A percentile compares a stretch with the other conserved stretches of the same genome.
Conservation (phyloP, 2,888 invertebrate species). For the Drosophila antonietae region DNA sequence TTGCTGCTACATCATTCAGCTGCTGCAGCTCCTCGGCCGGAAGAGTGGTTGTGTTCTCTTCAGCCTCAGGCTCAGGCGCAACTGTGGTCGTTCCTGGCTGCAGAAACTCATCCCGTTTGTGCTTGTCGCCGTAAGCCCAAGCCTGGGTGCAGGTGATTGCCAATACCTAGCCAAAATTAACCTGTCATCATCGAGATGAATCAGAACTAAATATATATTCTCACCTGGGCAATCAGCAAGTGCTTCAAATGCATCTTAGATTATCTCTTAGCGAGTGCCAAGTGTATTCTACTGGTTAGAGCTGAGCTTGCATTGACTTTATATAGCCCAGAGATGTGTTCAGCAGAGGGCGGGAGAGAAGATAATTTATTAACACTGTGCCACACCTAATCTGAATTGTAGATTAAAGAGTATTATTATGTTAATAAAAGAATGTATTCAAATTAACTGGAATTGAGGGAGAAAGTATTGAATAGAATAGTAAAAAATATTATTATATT, state of each 20-base stretch:
- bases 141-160: constrained; percentile 28
- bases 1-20: constrained; percentile 27
- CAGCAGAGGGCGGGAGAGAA: constrained; percentile 23
- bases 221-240: constrained; percentile 59
- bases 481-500: not conserved
- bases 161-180: constrained; percentile 41
- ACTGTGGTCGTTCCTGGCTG: constrained; percentile 34
- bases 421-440: not conserved
- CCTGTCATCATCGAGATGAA: not conserved
- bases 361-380: constrained; percentile 21
- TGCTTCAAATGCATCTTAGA: constrained; percentile 53
- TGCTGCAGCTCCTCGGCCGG: constrained; percentile 31
- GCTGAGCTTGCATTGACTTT: constrained; percentile 27
- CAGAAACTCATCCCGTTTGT: constrained; percentile 37
- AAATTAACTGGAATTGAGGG: not conserved
- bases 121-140: constrained; percentile 35
- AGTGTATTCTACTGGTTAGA: constrained; percentile 37
- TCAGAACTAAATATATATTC: not conserved
- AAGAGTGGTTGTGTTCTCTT: constrained; percentile 20
- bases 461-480: not conserved
- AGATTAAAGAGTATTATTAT: not conserved
- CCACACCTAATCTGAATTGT: not conserved
- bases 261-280: constrained; percentile 22
- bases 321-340: constrained; percentile 51
- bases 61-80: constrained; percentile 21